Evolutionary conservation across 1,140 invertebrate genomes (phyloP).

Genomic region (Lepidurus apus): DNA sequence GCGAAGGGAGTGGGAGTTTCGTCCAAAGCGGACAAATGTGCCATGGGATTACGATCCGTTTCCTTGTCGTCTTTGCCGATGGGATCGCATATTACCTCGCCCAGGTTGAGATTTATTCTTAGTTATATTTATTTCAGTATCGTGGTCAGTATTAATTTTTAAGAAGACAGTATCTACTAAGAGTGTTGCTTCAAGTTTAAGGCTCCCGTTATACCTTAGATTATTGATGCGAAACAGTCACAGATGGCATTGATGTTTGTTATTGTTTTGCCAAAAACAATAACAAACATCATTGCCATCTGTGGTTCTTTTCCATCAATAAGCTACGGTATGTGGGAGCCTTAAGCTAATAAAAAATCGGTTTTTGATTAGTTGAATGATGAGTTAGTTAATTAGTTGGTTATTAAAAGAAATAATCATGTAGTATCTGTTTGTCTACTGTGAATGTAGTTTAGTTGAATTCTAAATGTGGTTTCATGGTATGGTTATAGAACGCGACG

Average conservation of each 20-base stretch:
- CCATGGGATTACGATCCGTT: not conserved
- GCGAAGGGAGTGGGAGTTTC: not conserved
- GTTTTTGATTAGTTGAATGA: too few relatives aligned
- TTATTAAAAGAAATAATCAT: too few relatives aligned
- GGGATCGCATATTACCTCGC: slow-evolving; percentile 7
- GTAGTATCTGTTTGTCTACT: too few relatives aligned
- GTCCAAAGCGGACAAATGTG: not conserved
- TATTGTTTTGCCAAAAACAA: too few relatives aligned
- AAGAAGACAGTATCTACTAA: not conserved
- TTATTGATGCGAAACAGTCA: too few relatives aligned
- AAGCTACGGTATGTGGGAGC: too few relatives aligned
- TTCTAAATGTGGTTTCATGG: not conserved
- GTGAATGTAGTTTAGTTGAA: too few relatives aligned
- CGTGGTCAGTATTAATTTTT: not conserved
- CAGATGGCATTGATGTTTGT: too few relatives aligned
- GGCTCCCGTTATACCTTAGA: not conserved
- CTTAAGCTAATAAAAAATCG: too few relatives aligned
- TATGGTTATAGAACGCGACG: slow-evolving; percentile 25
- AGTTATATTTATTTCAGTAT: not conserved
- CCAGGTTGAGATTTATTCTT: not conserved
- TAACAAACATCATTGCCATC: too few relatives aligned
- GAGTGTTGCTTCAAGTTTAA: not conserved
- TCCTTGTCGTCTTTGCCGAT: not conserved
- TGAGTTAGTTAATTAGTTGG: too few relatives aligned
- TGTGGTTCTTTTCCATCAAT: too few relatives aligned